A percentile compares a stretch with the other conserved stretches of the same genome.
Conservation (phyloP, 2,797 vertebrate species). For the Muraenolepis orangiensis region DNA sequence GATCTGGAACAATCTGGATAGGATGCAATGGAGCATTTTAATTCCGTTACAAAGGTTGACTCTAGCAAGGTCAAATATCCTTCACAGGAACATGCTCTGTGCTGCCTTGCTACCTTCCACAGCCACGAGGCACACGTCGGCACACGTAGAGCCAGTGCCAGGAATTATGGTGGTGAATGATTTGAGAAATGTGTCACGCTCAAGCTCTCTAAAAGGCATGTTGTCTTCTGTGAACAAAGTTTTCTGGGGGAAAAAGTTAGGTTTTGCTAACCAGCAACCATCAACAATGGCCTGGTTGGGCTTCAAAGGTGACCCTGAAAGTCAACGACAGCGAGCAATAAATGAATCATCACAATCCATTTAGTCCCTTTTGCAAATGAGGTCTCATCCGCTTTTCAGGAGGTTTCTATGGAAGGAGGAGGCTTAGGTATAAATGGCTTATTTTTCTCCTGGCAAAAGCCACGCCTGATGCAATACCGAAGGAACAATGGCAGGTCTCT, state of each 20-base stretch:
- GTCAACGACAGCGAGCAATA: constrained; percentile 16
- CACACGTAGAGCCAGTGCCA: not conserved
- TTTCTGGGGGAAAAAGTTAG: constrained; percentile 3
- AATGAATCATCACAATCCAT: constrained; percentile 13
- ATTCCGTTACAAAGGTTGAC: not conserved
- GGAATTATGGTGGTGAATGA: not conserved
- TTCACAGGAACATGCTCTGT: not conserved
- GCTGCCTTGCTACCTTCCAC: not conserved
- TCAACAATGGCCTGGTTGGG: not conserved
- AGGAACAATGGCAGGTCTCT: constrained; percentile 1
- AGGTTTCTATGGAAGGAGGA: constrained; percentile 2
- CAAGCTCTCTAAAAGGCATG: not conserved
- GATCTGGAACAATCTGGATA: not conserved
- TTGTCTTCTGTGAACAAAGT: not conserved
- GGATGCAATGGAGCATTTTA: not conserved
- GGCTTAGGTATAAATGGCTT: constrained; percentile 4
- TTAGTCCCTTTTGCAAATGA: constrained; percentile 1
- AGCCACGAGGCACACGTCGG: not conserved
- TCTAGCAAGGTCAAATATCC: not conserved
- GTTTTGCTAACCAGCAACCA: constrained; percentile 22
- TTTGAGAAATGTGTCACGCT: constrained; percentile 2
- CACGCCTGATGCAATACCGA: not conserved
- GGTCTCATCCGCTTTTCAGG: constrained; percentile 7
- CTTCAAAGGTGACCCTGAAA: constrained; percentile 32
- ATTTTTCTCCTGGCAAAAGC: constrained; percentile 4